Conservation (phyloP, 2,797 vertebrate species). For the Hafferia zeledoni region DNA sequence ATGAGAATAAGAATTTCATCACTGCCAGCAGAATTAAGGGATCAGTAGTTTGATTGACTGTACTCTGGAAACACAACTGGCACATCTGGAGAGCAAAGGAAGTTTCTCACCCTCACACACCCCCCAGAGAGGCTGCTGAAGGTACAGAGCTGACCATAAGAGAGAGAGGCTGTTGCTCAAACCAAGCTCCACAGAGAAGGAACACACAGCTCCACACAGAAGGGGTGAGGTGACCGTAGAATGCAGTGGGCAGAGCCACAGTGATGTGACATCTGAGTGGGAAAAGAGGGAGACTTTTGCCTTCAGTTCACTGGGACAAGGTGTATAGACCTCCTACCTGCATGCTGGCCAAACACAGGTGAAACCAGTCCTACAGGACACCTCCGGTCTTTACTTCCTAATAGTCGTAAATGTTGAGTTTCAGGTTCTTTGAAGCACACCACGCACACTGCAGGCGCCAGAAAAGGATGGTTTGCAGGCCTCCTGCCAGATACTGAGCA, state of each 20-base stretch:
- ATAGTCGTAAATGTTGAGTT: neutral
- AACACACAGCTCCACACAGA: neutral
- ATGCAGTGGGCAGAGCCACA: neutral
- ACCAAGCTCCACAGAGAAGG: neutral
- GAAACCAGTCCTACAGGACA: neutral
- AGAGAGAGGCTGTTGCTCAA: neutral
- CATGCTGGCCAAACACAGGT: rapidly evolving
- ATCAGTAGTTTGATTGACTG: neutral
- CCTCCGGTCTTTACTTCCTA: neutral
- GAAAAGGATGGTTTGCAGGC: neutral
- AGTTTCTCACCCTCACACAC: neutral
- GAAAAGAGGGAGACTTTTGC: neutral
- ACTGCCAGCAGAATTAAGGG: rapidly evolving
- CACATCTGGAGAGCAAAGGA: neutral
- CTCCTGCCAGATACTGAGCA: neutral
- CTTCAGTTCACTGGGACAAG: neutral
- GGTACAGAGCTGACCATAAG: neutral
- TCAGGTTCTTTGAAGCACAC: neutral
- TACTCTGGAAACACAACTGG: neutral
- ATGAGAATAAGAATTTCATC: neutral
- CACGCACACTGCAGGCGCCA: neutral
- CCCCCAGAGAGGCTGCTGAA: neutral
- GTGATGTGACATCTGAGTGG: neutral
- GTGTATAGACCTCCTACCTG: neutral
- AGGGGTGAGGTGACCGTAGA: neutral